Evolutionary conservation across 2,113 vertebrate genomes (phyloP).

Genomic region (Motacilla tschutschensis): DNA sequence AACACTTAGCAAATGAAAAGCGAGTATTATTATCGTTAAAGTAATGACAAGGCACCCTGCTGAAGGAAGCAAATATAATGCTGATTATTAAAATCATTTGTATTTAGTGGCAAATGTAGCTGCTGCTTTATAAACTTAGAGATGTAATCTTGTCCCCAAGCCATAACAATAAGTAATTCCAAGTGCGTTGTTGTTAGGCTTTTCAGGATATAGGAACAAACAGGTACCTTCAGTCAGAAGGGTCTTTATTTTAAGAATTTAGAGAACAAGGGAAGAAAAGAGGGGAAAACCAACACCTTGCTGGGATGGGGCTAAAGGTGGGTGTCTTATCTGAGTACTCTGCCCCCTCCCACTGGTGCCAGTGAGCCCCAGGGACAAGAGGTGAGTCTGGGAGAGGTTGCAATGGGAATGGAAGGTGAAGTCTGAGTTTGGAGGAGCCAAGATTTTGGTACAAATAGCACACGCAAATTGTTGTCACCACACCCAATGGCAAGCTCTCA

Average conservation of each 20-base stretch:
- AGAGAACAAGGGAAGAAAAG: not conserved
- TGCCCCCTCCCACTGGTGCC: not conserved
- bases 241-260: conserved; percentile 6
- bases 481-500: not conserved
- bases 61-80: conserved; percentile 52
- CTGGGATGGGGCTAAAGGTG: not conserved
- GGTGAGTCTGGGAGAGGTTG: not conserved
- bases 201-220: conserved; percentile 1
- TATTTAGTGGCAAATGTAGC: conserved; percentile 53
- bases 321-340: not conserved
- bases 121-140: conserved; percentile 41
- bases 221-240: conserved; percentile 25
- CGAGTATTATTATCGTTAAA: conserved; percentile 42
- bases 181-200: conserved; percentile 33
- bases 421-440: not conserved
- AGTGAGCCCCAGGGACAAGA: accelerated
- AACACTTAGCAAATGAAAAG: conserved; percentile 61
- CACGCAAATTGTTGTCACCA: not conserved
- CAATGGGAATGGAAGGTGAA: not conserved
- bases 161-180: conserved; percentile 45
- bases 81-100: conserved; percentile 65
- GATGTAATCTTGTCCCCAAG: conserved; percentile 45
- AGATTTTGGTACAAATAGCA: not conserved
- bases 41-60: conserved; percentile 56
- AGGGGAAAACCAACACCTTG: not conserved